A percentile compares a stretch with the other conserved stretches of the same genome.
Conservation (phyloP, 2,113 vertebrate species). For the Dryoscopus gambensis region DNA sequence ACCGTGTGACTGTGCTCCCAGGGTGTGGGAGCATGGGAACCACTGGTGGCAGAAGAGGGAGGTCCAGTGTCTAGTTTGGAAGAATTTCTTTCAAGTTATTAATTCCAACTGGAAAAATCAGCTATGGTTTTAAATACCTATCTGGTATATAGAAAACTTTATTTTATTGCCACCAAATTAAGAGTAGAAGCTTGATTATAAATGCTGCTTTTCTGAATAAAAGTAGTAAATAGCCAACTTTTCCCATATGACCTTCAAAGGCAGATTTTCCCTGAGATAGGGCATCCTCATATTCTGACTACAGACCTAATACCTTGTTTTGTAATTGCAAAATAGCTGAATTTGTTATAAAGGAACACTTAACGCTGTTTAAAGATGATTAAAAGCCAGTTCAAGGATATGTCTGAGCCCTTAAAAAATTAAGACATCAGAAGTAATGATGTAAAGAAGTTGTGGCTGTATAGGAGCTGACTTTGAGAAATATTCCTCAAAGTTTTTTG, state of each 20-base stretch:
- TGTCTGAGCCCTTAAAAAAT: not conserved
- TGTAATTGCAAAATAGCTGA: not conserved
- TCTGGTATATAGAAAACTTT: not conserved
- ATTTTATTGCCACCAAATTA: not conserved
- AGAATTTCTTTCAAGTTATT: not conserved
- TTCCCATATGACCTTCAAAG: not conserved
- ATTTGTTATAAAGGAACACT: not conserved
- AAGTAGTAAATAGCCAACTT: not conserved
- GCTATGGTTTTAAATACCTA: not conserved
- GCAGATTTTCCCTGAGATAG: not conserved
- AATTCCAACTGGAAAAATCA: not conserved
- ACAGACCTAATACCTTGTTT: not conserved
- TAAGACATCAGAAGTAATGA: not conserved
- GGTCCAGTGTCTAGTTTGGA: not conserved
- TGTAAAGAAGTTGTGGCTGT: not conserved
- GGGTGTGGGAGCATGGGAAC: conserved; percentile 34
- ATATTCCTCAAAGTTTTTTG: not conserved
- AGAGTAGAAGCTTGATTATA: not conserved
- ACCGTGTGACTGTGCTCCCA: not conserved
- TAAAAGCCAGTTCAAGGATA: not conserved
- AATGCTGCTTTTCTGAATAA: not conserved
- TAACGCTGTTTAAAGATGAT: not conserved
- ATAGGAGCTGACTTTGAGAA: not conserved
- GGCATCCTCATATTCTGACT: not conserved
- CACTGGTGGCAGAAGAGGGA: not conserved